These are phyloP conservation scores for Scelioninae gen. 1 DNA, from an alignment of 2,888 invertebrate genomes.

Conservation along the genomic window DNA sequence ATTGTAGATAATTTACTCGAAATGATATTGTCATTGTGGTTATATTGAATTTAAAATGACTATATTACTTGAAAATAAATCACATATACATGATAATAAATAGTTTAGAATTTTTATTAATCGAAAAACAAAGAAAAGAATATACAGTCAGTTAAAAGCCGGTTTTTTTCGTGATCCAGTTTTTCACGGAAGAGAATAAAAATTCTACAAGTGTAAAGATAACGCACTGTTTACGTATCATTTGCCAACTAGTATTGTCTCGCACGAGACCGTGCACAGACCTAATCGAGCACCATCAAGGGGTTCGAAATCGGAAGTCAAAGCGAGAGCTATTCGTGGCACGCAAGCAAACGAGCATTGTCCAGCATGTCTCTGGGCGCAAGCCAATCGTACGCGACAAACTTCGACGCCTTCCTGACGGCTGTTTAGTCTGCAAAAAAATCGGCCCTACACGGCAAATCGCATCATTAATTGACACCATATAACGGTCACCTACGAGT, in stretches of 20 bases:
- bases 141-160: too few species aligned
- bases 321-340: constrained; percentile 30
- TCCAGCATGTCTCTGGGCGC: constrained; percentile 54
- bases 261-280: constrained; percentile 67
- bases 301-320: constrained; percentile 45
- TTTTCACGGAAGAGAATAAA: not conserved
- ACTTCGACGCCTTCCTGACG: constrained; percentile 76
- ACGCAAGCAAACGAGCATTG: constrained; percentile 67
- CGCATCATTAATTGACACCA: constrained; percentile 78
- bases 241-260: constrained; percentile 72
- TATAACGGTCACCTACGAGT: constrained; percentile 73
- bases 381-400: constrained; percentile 67
- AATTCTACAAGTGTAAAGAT: constrained; percentile 12
- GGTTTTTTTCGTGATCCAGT: not conserved
- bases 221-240: constrained; percentile 58
- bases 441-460: constrained; percentile 62
- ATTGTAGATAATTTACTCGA: too few species aligned
- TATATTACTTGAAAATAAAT: too few species aligned
- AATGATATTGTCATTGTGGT: too few species aligned
- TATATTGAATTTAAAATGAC: too few species aligned
- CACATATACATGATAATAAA: too few species aligned
- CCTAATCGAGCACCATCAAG: too few species aligned
- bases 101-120: too few species aligned
- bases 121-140: too few species aligned
- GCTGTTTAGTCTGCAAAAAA: constrained; percentile 75